Percentiles rank a stretch among this genome's conserved stretches.
Conservation (phyloP, 2,797 vertebrate genomes). For the Hydrophis major region DNA sequence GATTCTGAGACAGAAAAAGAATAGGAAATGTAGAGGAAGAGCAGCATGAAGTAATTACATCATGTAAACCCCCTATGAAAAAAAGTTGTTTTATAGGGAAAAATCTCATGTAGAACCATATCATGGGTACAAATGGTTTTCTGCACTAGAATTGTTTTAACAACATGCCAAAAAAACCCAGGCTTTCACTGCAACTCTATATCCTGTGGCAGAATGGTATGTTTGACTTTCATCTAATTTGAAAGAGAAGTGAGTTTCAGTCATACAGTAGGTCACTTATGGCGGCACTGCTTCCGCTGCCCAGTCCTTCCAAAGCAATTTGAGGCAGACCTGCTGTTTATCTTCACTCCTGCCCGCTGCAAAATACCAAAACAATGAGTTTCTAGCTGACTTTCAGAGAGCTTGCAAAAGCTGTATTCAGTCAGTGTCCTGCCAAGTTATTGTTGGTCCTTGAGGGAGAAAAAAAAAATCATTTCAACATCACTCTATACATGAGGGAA, state of each 20-base stretch:
- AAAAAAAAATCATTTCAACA: neutral
- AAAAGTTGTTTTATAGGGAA: neutral
- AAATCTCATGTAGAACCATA: neutral
- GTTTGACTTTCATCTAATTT: neutral
- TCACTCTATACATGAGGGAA: neutral
- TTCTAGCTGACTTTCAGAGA: neutral
- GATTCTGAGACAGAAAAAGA: neutral
- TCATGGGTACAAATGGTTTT: neutral
- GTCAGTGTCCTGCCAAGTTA: neutral
- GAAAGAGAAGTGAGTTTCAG: neutral
- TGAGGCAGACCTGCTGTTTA: neutral
- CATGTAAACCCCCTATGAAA: neutral
- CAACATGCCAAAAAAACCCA: neutral
- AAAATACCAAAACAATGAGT: neutral
- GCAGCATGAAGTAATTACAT: neutral
- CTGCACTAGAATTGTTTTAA: neutral
- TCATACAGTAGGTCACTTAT: neutral
- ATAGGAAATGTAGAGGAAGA: neutral
- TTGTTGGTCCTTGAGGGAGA: neutral
- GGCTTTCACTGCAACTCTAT: neutral
- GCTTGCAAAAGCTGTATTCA: neutral
- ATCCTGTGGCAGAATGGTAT: neutral
- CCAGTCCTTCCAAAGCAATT: neutral
- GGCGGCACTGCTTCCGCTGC: neutral
- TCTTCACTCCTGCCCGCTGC: neutral